Evolutionary conservation across 2,888 invertebrate species (phyloP), one percentile per base, ranked within the genome.

Genomic region (Phengaris alcon): DNA sequence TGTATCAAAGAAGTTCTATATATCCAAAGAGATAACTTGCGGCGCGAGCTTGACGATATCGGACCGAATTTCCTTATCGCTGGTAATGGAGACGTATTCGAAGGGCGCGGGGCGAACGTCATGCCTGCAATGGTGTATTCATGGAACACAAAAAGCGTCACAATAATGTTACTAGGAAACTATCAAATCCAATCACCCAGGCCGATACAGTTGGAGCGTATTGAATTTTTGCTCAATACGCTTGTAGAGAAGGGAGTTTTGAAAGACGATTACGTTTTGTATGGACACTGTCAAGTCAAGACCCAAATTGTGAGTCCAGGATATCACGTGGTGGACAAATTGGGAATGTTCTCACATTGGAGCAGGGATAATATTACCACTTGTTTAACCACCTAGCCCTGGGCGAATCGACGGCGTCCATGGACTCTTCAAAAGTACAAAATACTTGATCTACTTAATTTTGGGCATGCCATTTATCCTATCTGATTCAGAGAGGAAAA

Each of bases 31-130:
- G 82, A 85, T 3, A 87, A 90, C 75, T 81, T 88, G 15, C 79
- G 84, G 9, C 82, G 86, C 68, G 82, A 82, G 0, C 86, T 83
- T 76, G 76, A 77, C 2, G 93, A 93, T 73, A 91, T 93, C 57
- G 90, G 86, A 0, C 89, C 91, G 0, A 93, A 93, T 77, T 93
- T 85, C 76, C 84, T 93, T 0, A 86, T 92, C 5, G 85, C 88
- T 10, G 89, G 89, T 1, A 84, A 87, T 6, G 92, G 91, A 4
- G 79, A 84, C 1, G 75, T 92, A 3, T 92, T 92, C 76, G 92
- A 92, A 82, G 93, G 91, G 0, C 82, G 89, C 79, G 92, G 92
- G 0, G 88, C 89, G 0, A 91, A 91, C 77, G 81, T 89, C 0
- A 74, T 84, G 7, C 87, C 88, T 0, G 89, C 84, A 0, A 88